These are phyloP conservation scores for Diplodus puntazzo DNA, from an alignment of 2,797 vertebrate genomes.

Conservation along the genomic window DNA sequence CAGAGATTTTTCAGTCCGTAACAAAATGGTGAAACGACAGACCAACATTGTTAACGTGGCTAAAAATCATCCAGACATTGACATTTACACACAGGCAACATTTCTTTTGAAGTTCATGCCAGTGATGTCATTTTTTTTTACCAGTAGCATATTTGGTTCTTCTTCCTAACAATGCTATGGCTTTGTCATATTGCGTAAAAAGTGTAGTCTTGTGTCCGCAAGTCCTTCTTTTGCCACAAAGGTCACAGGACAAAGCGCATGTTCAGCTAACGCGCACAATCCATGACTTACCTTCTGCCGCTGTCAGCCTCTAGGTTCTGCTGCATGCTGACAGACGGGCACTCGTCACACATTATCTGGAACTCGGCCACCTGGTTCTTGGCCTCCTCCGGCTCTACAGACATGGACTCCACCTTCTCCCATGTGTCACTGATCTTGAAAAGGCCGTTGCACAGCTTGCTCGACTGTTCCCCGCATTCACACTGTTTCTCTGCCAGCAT, in stretches of 20 bases:
- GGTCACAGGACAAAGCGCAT: not conserved
- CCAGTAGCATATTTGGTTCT: not conserved
- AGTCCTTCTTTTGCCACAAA: not conserved
- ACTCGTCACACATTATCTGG: slow-evolving; percentile 86
- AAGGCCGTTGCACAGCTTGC: slow-evolving; percentile 83
- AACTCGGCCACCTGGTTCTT: slow-evolving; percentile 85
- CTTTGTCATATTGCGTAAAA: not conserved
- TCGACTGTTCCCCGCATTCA: slow-evolving; percentile 83
- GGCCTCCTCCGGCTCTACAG: slow-evolving; percentile 84
- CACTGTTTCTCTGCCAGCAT: slow-evolving; percentile 83
- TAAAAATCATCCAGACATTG: not conserved
- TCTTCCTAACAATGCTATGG: not conserved
- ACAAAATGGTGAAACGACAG: not conserved
- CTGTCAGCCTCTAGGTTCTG: slow-evolving; percentile 85
- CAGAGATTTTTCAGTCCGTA: not conserved
- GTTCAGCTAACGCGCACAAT: slow-evolving; percentile 2
- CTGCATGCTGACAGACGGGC: slow-evolving; percentile 85
- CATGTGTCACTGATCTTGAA: slow-evolving; percentile 88
- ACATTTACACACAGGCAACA: not conserved
- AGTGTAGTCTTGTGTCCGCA: not conserved
- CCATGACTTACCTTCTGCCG: slow-evolving; percentile 83
- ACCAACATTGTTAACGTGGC: too few relatives aligned
- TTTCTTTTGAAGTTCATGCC: not conserved
- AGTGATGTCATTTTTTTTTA: not conserved
- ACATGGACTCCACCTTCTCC: slow-evolving; percentile 86